phyloP scores from a whole-genome alignment of 2,113 vertebrate genomes.

The western clawed frog (Xenopus tropicalis) region DNA sequence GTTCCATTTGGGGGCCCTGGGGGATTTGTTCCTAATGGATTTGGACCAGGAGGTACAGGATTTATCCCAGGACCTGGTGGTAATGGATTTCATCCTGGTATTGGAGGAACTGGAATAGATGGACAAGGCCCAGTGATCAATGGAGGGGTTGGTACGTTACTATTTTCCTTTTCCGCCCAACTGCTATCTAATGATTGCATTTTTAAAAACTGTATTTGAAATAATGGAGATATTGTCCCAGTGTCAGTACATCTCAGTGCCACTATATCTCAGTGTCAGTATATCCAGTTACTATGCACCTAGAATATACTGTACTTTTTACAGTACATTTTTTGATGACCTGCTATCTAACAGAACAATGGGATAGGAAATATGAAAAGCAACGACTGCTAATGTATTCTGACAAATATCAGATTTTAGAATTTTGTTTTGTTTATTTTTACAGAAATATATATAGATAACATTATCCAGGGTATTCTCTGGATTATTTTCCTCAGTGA shows the following conservation, averaged over 20 bases:
- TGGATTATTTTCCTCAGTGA: too few species aligned
- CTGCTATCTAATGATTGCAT: neutral
- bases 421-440: too few species aligned
- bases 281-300: too few species aligned
- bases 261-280: too few species aligned
- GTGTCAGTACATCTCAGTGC: neutral
- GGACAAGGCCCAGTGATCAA: conserved; percentile 55
- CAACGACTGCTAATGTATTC: too few species aligned
- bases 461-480: too few species aligned
- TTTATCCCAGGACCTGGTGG: conserved; percentile 65
- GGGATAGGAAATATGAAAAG: too few species aligned
- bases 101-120: conserved; percentile 54
- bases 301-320: too few species aligned
- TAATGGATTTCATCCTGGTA: conserved; percentile 64
- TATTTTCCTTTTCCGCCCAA: neutral
- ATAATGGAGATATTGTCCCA: neutral
- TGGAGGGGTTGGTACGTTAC: conserved; percentile 68
- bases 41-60: conserved; percentile 57
- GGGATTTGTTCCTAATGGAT: conserved; percentile 57
- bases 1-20: conserved; percentile 51
- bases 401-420: too few species aligned
- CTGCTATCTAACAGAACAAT: too few species aligned
- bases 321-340: too few species aligned
- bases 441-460: too few species aligned
- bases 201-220: neutral